Base-by-base conservation (phyloP, 2,888 invertebrate genomes). In the Agrilus mali region DNA sequence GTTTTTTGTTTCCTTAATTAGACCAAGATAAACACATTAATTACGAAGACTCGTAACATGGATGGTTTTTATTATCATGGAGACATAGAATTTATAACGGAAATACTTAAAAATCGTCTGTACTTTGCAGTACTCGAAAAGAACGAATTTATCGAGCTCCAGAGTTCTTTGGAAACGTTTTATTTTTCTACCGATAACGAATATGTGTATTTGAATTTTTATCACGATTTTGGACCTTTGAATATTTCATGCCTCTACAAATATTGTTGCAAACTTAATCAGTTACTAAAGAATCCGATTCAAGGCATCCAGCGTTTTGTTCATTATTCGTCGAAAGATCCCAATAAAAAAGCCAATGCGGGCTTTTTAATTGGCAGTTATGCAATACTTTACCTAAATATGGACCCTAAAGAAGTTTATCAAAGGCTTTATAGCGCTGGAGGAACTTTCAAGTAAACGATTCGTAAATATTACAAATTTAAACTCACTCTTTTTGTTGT, bases 221-320 rank as follows among this genome's bases (percentile, higher is more conserved):
- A 87, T 66, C 77, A 80, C 17, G 93, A 93, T 65, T 93, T 93
- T 67, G 93, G 93, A 4, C 93, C 93, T 0, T 68, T 90, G 52
- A 92, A 90, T 69, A 71, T 93, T 53, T 85, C 86, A 3, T 84
- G 86, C 73, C 69, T 93, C 31, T 90, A 84, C 65, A 79, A 82
- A 58, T 90, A 88, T 65, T 90, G 87, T 65, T 74, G 73, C 56
- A 78, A 82, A 61, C 63, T 90, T 44, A 82, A 82, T 58, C 79
- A 79, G 47, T 86, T 84, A 65, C 63, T 89, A 38, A 80, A 81
- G 64, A 64, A 65, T 40, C 72, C 74, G 51, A 72, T 78, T 36
- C 71, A 80, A 50, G 78, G 79, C 57, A 32, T 41, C 8, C 85
- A 84, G 65, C 73, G 72, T 55, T 78, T 92, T 47, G 79, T 90